Percentiles rank a stretch among this genome's conserved stretches.
These are phyloP conservation scores for Portevinia maculata DNA, from an alignment of 2,888 invertebrate genomes.

Conservation along the genomic window DNA sequence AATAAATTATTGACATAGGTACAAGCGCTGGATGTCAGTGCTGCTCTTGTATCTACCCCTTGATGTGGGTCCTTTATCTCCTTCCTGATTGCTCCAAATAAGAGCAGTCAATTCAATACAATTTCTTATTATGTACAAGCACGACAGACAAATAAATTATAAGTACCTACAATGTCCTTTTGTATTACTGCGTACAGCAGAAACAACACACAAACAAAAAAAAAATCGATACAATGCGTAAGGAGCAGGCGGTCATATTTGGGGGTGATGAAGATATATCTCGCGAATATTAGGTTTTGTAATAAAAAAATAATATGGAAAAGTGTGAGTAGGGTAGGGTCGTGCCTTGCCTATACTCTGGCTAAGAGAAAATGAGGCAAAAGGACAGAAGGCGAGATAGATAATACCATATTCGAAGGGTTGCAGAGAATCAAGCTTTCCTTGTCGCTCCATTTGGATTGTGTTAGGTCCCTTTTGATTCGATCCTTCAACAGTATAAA, in stretches of 20 bases:
- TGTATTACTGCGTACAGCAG: constrained; percentile 19
- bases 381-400: neutral
- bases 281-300: constrained; percentile 30
- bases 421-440: neutral
- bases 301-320: constrained; percentile 1
- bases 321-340: neutral
- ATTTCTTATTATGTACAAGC: constrained; percentile 38
- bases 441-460: neutral
- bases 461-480: constrained; percentile 19
- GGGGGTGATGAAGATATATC: constrained; percentile 29
- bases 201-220: constrained; percentile 1
- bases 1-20: constrained; percentile 71
- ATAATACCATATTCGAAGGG: neutral
- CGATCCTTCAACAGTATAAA: constrained; percentile 51
- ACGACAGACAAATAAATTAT: constrained; percentile 71
- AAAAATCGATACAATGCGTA: constrained; percentile 25
- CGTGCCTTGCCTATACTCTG: too few relatives aligned
- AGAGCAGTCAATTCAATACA: constrained; percentile 4
- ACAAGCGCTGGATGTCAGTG: constrained; percentile 37
- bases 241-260: neutral
- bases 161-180: constrained; percentile 46
- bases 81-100: neutral
- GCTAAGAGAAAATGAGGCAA: neutral
- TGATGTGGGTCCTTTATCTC: neutral
- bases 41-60: neutral